phyloP scores from a whole-genome alignment of 2,888 invertebrate species.

The Panzeria rudis region DNA sequence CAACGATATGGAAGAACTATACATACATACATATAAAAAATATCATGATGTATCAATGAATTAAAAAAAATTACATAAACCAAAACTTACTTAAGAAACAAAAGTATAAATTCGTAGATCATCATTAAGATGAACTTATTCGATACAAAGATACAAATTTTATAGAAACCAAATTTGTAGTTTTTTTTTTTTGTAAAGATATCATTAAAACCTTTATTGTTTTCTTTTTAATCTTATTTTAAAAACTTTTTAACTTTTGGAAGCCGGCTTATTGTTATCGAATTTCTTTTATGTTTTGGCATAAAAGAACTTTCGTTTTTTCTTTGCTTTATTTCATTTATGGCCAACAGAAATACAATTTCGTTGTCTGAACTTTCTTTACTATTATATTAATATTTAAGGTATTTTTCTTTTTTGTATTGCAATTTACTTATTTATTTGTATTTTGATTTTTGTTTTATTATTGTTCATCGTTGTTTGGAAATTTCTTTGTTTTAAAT shows the following conservation, averaged over 20 bases:
- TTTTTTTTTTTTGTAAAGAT: conserved; percentile 23
- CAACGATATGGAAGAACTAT: conserved; percentile 1
- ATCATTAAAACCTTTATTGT: conserved; percentile 24
- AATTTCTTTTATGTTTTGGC: conserved; percentile 37
- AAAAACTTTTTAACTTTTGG: conserved; percentile 10
- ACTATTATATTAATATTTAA: not conserved
- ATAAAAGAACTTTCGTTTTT: conserved; percentile 67
- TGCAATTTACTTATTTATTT: conserved; percentile 38
- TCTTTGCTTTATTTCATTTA: conserved; percentile 13
- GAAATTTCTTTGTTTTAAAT: conserved; percentile 41
- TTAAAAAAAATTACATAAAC: not conserved
- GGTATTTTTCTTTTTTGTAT: conserved; percentile 28
- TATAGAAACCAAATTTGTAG: not conserved
- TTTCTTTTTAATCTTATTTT: conserved; percentile 24
- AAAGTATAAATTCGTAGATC: not conserved
- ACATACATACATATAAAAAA: not conserved
- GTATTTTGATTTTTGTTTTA: conserved; percentile 54
- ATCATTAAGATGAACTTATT: not conserved
- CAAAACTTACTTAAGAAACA: not conserved
- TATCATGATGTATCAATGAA: not conserved
- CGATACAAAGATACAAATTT: not conserved
- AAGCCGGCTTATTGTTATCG: conserved; percentile 36
- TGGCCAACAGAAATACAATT: conserved; percentile 42
- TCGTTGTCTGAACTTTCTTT: conserved; percentile 66
- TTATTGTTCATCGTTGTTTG: conserved; percentile 65